Base-by-base conservation (phyloP, 1,140 invertebrate species). In the Nasonia vitripennis region DNA sequence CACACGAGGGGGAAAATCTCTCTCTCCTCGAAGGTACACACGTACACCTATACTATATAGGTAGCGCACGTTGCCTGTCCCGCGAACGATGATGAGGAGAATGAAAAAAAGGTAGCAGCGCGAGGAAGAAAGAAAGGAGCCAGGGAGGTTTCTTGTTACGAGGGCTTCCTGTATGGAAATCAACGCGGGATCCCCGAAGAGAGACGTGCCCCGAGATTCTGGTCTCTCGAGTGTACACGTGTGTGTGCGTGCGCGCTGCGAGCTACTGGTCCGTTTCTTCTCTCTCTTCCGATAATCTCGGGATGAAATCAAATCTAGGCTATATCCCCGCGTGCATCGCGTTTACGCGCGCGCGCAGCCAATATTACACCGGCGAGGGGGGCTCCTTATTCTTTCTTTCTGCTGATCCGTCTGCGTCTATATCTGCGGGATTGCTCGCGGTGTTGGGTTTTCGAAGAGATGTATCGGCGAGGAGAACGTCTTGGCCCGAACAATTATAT, bases 141-240 rank as follows among this genome's bases (percentile, higher is more conserved):
- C 78, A 20, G 80, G 88, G 86, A 88, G 91, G 91, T 92, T 89
- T 90, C 89, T 92, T 88, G 90, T 92, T 92, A 91, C 90, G 74
- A 87, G 88, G 87, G 90, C 89, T 93, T 93, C 92, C 92, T 93
- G 91, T 92, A 92, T 93, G 92, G 89, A 92, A 92, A 93, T 93
- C 85, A 89, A 78, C 75, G 88, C 87, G 87, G 87, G 86, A 86
- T 87, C 83, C 62, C 78, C 14, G 41, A 71, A 75, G 83, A 81
- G 67, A 12, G 34, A 77, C 34, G 31, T 71, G 55, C 55, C 10
- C 11, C 10, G 27, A 71, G 87, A 83, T 87, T 89, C 87, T 86
- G 86, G 55, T 85, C 80, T 85, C 80, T 82, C 79, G 87, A 88
- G 85, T 86, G 85, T 77, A 27, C 9, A 71, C 31, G 55, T 79